Conservation (phyloP, 2,797 vertebrate genomes). For the Pseudomugil gertrudae region DNA sequence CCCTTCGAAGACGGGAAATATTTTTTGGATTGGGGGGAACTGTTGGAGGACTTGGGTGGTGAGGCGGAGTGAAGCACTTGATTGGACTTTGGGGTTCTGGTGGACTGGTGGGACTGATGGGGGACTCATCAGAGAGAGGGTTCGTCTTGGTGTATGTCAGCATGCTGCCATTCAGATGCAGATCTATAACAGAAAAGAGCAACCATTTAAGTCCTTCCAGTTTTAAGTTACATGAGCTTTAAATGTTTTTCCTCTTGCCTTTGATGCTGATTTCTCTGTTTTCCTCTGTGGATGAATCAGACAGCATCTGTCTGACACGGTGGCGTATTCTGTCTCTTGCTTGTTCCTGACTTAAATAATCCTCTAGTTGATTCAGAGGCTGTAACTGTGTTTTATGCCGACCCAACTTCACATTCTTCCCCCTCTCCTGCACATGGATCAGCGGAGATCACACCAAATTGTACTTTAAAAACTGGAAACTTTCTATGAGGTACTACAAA, state of each 20-base stretch:
- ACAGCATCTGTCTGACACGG: slow-evolving; percentile 61
- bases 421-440: slow-evolving; percentile 73
- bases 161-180: slow-evolving; percentile 74
- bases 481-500: slow-evolving; percentile 3
- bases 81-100: slow-evolving; percentile 61
- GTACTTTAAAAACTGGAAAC: background rate
- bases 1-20: slow-evolving; percentile 75
- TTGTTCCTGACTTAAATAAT: slow-evolving; percentile 62
- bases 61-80: slow-evolving; percentile 71
- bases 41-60: slow-evolving; percentile 81
- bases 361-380: slow-evolving; percentile 77
- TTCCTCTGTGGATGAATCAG: slow-evolving; percentile 60
- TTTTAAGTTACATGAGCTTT: background rate
- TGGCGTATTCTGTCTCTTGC: slow-evolving; percentile 64
- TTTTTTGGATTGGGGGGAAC: slow-evolving; percentile 73
- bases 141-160: slow-evolving; percentile 59
- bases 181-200: slow-evolving; percentile 62
- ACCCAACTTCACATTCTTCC: slow-evolving; percentile 80
- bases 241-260: slow-evolving; percentile 60
- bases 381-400: slow-evolving; percentile 83
- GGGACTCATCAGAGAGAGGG: slow-evolving; percentile 63
- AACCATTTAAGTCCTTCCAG: background rate
- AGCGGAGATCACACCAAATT: slow-evolving; percentile 3
- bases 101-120: slow-evolving; percentile 69
- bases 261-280: slow-evolving; percentile 43